Evolutionary conservation across 2,113 vertebrate genomes (phyloP).

Genomic region (Camelus bactrianus): DNA sequence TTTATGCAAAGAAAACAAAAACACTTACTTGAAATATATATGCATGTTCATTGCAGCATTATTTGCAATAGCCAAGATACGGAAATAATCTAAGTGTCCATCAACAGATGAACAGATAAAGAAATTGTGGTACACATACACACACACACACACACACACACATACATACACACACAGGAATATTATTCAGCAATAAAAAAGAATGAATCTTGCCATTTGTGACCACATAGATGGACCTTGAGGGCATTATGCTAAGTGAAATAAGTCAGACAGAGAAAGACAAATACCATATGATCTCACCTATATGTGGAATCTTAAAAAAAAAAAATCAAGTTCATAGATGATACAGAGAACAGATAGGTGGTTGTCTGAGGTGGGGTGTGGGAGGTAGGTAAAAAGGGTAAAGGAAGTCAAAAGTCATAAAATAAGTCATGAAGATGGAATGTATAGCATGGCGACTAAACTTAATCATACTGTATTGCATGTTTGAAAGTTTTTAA

Average conservation of each 20-base stretch:
- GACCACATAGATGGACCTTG: neutral
- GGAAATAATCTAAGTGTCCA: neutral
- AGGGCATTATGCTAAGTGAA: neutral
- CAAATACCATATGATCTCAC: neutral
- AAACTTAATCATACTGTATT: neutral
- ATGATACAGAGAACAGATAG: neutral
- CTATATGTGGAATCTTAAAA: neutral
- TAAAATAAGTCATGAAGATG: neutral
- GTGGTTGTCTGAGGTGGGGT: neutral
- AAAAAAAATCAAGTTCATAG: neutral
- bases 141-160: neutral
- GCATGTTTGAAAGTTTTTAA: neutral
- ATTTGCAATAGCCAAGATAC: neutral
- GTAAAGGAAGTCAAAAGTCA: neutral
- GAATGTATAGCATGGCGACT: neutral
- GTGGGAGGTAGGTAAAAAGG: neutral
- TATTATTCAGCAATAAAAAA: neutral
- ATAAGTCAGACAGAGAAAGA: neutral
- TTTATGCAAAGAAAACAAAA: neutral
- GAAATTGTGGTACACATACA: neutral
- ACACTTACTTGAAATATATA: neutral
- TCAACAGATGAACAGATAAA: neutral
- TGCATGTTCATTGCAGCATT: neutral
- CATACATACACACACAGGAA: too few species aligned
- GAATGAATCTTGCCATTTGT: neutral